Evolutionary conservation across 2,888 invertebrate species (phyloP).

Genomic region (Ochropleura plecta): DNA sequence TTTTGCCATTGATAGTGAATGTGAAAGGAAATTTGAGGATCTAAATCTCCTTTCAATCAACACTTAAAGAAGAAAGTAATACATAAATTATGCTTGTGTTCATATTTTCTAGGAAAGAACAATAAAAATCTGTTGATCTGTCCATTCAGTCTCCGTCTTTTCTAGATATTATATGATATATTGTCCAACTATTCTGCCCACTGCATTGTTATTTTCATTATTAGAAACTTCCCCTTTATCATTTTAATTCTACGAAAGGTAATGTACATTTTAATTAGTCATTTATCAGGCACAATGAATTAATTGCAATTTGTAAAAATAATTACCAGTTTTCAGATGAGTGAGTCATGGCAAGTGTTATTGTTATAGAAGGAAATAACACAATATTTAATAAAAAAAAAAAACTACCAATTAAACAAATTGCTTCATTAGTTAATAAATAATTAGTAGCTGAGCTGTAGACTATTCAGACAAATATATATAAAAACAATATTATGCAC

Average conservation of each 20-base stretch:
- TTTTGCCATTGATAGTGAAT: no score
- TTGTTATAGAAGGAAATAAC: slow-evolving; percentile 20
- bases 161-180: not conserved
- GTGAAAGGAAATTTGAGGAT: no score
- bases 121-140: no score
- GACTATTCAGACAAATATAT: not conserved
- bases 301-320: not conserved
- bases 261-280: slow-evolving; percentile 1
- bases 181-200: not conserved
- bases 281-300: not conserved
- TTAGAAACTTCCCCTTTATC: not conserved
- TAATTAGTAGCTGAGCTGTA: not conserved
- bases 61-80: not conserved
- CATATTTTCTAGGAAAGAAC: not conserved
- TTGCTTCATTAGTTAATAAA: not conserved
- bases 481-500: not conserved
- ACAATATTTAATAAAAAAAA: not conserved
- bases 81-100: not conserved
- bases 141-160: not conserved
- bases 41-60: not conserved
- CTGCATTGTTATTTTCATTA: not conserved
- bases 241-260: not conserved
- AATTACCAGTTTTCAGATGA: not conserved
- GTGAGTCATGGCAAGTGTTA: slow-evolving; percentile 1
- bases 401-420: not conserved